phyloP scores from a whole-genome alignment of 2,888 invertebrate genomes.

The Torymus aiolomorphi region DNA sequence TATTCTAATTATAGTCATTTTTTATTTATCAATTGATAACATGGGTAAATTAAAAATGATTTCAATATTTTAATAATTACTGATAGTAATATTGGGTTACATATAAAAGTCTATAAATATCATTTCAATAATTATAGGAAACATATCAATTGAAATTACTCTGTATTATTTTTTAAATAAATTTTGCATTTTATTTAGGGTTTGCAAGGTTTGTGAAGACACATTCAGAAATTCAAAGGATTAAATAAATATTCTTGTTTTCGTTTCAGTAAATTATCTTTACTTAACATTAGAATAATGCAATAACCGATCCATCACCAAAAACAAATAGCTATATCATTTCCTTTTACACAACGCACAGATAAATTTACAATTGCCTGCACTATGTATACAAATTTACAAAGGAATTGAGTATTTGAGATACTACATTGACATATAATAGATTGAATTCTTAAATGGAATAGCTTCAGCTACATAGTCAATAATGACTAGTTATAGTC shows the following conservation, averaged over 20 bases:
- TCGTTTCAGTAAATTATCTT: slow-evolving; percentile 42
- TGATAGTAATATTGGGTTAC: background rate
- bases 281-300: slow-evolving; percentile 51
- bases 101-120: background rate
- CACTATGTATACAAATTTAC: slow-evolving; percentile 56
- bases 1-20: background rate
- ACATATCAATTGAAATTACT: background rate
- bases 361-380: slow-evolving; percentile 52
- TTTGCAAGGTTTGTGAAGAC: too few species aligned
- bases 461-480: slow-evolving; percentile 37
- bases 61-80: too few species aligned
- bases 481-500: slow-evolving; percentile 69
- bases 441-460: slow-evolving; percentile 35
- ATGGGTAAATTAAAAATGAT: too few species aligned
- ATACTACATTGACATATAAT: slow-evolving; percentile 47
- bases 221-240: too few species aligned
- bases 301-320: slow-evolving; percentile 22
- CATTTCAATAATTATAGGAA: slow-evolving; percentile 1
- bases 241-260: background rate
- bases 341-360: slow-evolving; percentile 30
- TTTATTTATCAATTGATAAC: background rate
- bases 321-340: slow-evolving; percentile 40
- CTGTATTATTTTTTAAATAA: background rate
- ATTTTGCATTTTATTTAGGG: too few species aligned
- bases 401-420: slow-evolving; percentile 47